Base-by-base conservation (phyloP, 2,113 vertebrate genomes). In the Oncorhynchus kisutch region DNA sequence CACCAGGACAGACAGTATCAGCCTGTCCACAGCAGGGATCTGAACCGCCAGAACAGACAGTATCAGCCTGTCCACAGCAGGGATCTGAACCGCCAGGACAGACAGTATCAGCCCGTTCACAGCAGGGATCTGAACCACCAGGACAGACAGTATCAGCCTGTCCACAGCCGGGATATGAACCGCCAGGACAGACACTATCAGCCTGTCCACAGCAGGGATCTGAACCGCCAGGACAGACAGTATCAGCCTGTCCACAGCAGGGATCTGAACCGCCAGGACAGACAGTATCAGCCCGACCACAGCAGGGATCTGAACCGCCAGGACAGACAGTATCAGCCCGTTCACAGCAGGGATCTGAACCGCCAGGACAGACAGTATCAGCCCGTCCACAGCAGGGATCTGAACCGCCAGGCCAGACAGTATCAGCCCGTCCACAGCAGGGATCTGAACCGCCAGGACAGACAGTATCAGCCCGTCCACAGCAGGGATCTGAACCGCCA, bases 381-480 rank as follows among this genome's bases (percentile, higher is more conserved):
- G 66, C 3, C 68, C 76, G 71, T 75, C 78, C 69, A 34, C 34
- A 8, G 34, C 34, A 39, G 39, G 39, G 39, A 39, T 39, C 39
- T 39, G 59, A 76, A 39, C 29, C 66, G 3, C 66, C 66, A 68
- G 14, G 24, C n/a, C 65, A 67, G 65, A 67, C 16, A 68, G 8
- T 39, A 39, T 45, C 39, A 45, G 39, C 39, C 39, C 2, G 8
- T 45, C 39, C 39, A 45, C 39, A 11, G 7, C 39, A 45, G 39
- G 39, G 39, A 11, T 45, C 39, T 45, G 39, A 45, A 11, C 39
- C 39, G 1, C 39, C 39, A 45, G 39, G 34, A n/a, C 64, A 66
- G 64, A 66, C 16, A 67, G 75, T 73, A 82, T 81, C 77, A 87
- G 66, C 11, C 71, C 76, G 71, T 75, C 78, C 69, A 39, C 34